These are phyloP conservation scores for Microplitis mediator DNA, from an alignment of 1,140 invertebrate species.

Conservation along the genomic window DNA sequence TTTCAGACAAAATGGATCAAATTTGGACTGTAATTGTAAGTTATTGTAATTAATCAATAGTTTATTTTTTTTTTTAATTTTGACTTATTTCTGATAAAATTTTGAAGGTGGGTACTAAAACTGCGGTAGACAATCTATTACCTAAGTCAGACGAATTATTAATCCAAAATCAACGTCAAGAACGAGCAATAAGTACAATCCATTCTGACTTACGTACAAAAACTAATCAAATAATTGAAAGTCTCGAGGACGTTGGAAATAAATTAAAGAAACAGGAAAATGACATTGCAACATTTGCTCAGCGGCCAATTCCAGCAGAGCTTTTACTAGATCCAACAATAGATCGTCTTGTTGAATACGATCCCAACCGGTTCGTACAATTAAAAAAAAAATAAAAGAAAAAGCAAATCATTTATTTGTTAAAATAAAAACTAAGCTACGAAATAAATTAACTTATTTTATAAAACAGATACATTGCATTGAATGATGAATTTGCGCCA, in stretches of 20 bases:
- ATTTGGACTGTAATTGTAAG: constrained; percentile 82
- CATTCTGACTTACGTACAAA: constrained; percentile 81
- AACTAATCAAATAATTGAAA: constrained; percentile 86
- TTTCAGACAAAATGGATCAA: constrained; percentile 88
- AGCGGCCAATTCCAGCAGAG: constrained; percentile 74
- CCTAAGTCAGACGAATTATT: constrained; percentile 85
- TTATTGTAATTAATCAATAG: neutral
- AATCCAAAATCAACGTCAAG: constrained; percentile 84
- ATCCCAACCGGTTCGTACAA: constrained; percentile 67
- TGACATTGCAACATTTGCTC: constrained; percentile 74
- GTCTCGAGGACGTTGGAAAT: constrained; percentile 83
- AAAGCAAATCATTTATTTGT: too few species aligned
- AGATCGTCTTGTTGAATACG: constrained; percentile 76
- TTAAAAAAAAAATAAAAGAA: too few species aligned
- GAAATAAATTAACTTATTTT: neutral
- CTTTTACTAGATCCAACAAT: constrained; percentile 78
- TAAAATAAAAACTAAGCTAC: too few species aligned
- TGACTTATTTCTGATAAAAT: neutral
- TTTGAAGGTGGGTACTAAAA: constrained; percentile 74
- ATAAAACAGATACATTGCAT: constrained; percentile 38
- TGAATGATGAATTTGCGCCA: constrained; percentile 47
- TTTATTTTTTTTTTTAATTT: too few species aligned
- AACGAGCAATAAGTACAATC: constrained; percentile 84
- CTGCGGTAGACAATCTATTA: constrained; percentile 80
- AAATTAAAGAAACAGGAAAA: constrained; percentile 82